Base-by-base conservation (phyloP, 1,140 invertebrate genomes). In the Probaryconus sp. region DNA sequence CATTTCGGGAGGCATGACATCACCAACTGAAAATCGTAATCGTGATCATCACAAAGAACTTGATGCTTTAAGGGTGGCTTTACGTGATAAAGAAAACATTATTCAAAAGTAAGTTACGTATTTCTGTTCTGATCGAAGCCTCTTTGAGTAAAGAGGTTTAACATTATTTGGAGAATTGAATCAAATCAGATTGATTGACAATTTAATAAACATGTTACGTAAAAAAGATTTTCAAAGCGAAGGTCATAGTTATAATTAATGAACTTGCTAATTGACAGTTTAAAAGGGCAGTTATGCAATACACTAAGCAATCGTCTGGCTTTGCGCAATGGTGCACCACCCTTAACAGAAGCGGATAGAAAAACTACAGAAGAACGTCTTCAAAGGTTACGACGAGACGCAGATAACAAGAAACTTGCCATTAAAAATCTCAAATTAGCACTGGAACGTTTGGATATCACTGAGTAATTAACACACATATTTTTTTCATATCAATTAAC, bases 51-150 rank as follows among this genome's bases (percentile, higher is more conserved):
- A 89, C 79, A 90, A 91, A 55, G 91, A 94, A 84, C 84, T 94
- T 42, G 94, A 95, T 72, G 90, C 90, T 50, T 86, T 95, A 18
- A 89, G 92, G 16, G 90, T 92, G 11, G 92, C 93, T 1, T 82
- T 95, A 4, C 90, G 91, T 47, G 94, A 95, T 83, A 95, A 95
- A 70, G 94, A 96, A 79, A 92, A 93, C 26, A 91, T 94, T 28
- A 95, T 95, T 78, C 92, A 94, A 78, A 95, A 88, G 89, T 90
- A 37, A 79, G 82, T 77, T 65, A 38, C 55, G 33, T 47, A 5
- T 2, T n/a, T 26, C 6, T 10, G 20, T 9, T 5, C 17, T 30
- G 37, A 65, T 45, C 37, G 10, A 53, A 55, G n/a, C n/a, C n/a
- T n/a, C n/a, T n/a, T n/a, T n/a, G 7, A n/a, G 10, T 63, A 13